phyloP scores from a whole-genome alignment of 2,797 vertebrate genomes.

The Oceanodroma leucorhoa region DNA sequence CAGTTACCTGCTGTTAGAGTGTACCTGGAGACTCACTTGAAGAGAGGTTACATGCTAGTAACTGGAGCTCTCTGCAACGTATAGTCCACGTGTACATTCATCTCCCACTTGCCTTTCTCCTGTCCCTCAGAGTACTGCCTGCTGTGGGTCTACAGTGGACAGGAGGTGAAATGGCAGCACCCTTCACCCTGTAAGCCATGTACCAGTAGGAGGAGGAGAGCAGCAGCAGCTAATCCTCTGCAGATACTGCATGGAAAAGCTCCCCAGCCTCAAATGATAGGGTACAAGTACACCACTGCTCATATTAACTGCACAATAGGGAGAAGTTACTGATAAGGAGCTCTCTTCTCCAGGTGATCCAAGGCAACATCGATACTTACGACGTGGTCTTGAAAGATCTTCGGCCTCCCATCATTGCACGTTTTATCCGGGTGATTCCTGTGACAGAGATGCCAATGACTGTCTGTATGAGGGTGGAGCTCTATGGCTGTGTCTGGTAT shows the following conservation, averaged over 20 bases:
- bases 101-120: not conserved
- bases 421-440: conserved; percentile 84
- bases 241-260: not conserved
- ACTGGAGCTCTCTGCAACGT: not conserved
- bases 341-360: conserved; percentile 76
- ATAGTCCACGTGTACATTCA: not conserved
- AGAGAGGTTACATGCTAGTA: not conserved
- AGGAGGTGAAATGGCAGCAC: not conserved
- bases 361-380: conserved; percentile 85
- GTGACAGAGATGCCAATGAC: conserved; percentile 82
- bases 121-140: not conserved
- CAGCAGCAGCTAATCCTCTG: not conserved
- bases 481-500: conserved; percentile 89
- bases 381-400: conserved; percentile 85
- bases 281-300: not conserved
- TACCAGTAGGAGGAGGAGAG: not conserved
- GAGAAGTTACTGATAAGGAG: not conserved
- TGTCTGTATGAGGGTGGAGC: conserved; percentile 90
- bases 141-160: not conserved
- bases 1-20: not conserved
- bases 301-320: not conserved
- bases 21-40: not conserved
- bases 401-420: conserved; percentile 85
- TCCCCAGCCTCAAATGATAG: not conserved
- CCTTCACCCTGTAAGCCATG: not conserved